phyloP scores from a whole-genome alignment of 2,797 vertebrate species.

The Dermochelys coriacea region DNA sequence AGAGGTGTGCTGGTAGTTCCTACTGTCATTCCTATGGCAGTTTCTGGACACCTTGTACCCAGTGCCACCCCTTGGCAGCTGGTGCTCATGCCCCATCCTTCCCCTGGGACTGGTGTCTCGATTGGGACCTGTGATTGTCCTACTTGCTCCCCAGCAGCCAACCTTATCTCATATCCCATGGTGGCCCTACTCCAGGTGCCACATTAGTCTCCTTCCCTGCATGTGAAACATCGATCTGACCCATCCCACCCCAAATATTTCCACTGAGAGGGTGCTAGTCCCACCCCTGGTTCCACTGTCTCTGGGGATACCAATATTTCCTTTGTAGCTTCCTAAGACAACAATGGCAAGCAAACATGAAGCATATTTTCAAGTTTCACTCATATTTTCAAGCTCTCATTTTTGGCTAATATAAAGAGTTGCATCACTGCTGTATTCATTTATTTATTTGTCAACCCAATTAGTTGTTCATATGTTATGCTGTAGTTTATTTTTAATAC shows the following conservation, averaged over 20 bases:
- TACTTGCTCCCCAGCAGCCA: background rate
- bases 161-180: background rate
- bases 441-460: background rate
- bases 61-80: background rate
- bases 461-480: background rate
- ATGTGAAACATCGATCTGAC: background rate
- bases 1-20: background rate
- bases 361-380: constrained; percentile 8
- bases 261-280: background rate
- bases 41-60: background rate
- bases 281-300: background rate
- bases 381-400: constrained; percentile 19
- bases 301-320: background rate
- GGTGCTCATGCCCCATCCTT: background rate
- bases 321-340: background rate
- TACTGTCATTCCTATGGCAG: background rate
- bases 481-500: background rate
- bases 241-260: background rate
- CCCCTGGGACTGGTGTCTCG: background rate
- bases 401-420: background rate
- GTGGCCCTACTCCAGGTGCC: background rate
- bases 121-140: background rate
- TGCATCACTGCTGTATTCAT: background rate
- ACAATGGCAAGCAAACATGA: constrained; percentile 12
- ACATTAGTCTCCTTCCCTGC: background rate